A percentile compares a stretch with the other conserved stretches of the same genome.
Evolutionary conservation across 1,140 invertebrate species (phyloP).

Genomic region (Pseudomyrmex flavicornis): DNA sequence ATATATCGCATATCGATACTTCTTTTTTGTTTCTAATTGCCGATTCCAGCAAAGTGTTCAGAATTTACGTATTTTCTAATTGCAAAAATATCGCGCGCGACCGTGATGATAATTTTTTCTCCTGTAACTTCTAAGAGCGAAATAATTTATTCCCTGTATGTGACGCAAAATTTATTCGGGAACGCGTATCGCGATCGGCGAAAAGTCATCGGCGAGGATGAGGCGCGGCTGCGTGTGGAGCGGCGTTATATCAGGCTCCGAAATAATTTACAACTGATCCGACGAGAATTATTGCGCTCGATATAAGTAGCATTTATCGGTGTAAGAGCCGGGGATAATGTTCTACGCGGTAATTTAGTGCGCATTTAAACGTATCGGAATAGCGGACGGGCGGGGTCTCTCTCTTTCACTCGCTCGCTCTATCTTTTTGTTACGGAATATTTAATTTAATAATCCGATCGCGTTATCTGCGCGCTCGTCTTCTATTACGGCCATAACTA

Average conservation of each 20-base stretch:
- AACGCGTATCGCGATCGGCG: slow-evolving; percentile 29
- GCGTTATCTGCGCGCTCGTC: slow-evolving; percentile 1
- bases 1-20: too few species aligned
- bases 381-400: slow-evolving; percentile 50
- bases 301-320: slow-evolving; percentile 70
- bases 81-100: too few species aligned
- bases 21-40: too few species aligned
- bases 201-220: slow-evolving; percentile 54
- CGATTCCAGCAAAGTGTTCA: too few species aligned
- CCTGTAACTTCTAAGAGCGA: neutral
- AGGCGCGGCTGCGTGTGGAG: slow-evolving; percentile 61
- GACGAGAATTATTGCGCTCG: slow-evolving; percentile 68
- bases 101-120: neutral
- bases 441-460: slow-evolving; percentile 71
- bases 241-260: slow-evolving; percentile 65
- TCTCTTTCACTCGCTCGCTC: too few species aligned
- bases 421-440: slow-evolving; percentile 51
- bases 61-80: too few species aligned
- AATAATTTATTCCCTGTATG: slow-evolving; percentile 18
- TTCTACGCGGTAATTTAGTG: slow-evolving; percentile 68
- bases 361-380: slow-evolving; percentile 65
- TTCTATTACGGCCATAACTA: slow-evolving; percentile 2
- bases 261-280: slow-evolving; percentile 67
- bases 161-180: slow-evolving; percentile 5
- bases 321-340: slow-evolving; percentile 61